Evolutionary conservation across 1,140 invertebrate genomes (phyloP).

Genomic region (Zaprionus inermis): DNA sequence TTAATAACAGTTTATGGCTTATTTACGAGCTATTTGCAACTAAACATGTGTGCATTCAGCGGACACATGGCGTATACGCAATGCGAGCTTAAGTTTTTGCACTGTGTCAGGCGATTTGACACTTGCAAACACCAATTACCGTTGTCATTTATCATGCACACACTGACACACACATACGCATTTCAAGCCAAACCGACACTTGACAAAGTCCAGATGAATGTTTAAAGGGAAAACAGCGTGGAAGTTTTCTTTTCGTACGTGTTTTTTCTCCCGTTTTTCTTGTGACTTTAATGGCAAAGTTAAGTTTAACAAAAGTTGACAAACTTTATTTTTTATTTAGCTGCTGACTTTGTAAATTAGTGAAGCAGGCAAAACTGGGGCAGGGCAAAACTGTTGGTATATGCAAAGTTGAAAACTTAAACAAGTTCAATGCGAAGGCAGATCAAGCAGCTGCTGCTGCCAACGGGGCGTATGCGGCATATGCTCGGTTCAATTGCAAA

Average conservation of each 20-base stretch:
- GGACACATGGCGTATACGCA: constrained; percentile 8
- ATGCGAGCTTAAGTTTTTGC: neutral
- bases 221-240: constrained; percentile 14
- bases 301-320: constrained; percentile 13
- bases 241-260: constrained; percentile 18
- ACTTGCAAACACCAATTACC: constrained; percentile 70
- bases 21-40: constrained; percentile 36
- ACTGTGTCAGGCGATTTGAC: constrained; percentile 47
- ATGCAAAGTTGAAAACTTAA: constrained; percentile 20
- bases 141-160: constrained; percentile 56
- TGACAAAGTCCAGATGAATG: constrained; percentile 41
- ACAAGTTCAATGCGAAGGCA: neutral
- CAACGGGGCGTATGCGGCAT: neutral
- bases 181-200: constrained; percentile 31
- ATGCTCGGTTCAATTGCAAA: constrained; percentile 5
- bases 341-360: constrained; percentile 40
- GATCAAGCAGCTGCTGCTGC: neutral
- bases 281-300: constrained; percentile 3
- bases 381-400: constrained; percentile 7
- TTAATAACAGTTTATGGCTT: constrained; percentile 30
- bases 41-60: constrained; percentile 14
- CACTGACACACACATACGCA: neutral
- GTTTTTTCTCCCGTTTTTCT: neutral
- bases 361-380: constrained; percentile 7
- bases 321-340: constrained; percentile 27